These are phyloP conservation scores for Montipora capricornis DNA, from an alignment of 64 coral and sea anemone species.

Conservation along the genomic window DNA sequence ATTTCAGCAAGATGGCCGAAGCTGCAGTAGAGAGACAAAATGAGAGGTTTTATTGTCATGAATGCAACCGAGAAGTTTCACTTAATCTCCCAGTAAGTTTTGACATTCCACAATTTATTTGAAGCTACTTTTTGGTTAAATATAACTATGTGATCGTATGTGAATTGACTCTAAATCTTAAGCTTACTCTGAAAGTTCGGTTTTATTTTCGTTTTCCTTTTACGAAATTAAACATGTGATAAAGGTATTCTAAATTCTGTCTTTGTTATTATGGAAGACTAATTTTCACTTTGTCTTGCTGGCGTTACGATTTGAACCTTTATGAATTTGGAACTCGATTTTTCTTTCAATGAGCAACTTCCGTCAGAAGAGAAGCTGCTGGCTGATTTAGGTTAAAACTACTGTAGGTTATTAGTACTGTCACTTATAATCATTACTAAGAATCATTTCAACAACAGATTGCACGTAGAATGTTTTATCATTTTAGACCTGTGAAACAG, in stretches of 20 bases:
- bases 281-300: no score
- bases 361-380: not conserved
- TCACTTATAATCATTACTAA: not conserved
- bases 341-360: not conserved
- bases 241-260: not conserved
- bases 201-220: constrained; percentile 18
- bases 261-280: not conserved
- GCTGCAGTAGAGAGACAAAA: constrained; percentile 85
- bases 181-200: not conserved
- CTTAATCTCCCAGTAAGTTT: constrained; percentile 85
- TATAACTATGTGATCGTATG: not conserved
- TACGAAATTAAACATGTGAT: not conserved
- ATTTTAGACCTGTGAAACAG: no score
- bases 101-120: not conserved
- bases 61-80: constrained; percentile 86
- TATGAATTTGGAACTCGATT: not conserved
- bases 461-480: not conserved
- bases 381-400: not conserved
- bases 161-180: not conserved
- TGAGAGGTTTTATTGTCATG: constrained; percentile 86
- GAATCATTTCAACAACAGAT: not conserved
- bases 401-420: not conserved
- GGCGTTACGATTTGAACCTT: no score
- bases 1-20: constrained; percentile 80
- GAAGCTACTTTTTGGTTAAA: not conserved